These are phyloP conservation scores for Hypolimnas misippus DNA, from an alignment of 2,888 invertebrate species.

Conservation along the genomic window DNA sequence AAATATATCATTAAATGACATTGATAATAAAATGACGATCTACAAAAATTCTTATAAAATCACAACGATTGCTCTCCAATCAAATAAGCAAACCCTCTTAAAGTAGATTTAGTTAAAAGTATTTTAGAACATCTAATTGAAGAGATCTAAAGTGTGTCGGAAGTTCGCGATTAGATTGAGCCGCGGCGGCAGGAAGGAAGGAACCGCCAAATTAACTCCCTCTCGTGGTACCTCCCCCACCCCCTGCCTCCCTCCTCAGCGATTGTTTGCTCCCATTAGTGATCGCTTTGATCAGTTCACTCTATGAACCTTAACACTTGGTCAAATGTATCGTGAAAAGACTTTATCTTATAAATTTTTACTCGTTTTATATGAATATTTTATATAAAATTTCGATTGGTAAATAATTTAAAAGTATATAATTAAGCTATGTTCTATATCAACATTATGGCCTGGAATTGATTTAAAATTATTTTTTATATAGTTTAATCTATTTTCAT, in stretches of 20 bases:
- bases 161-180: constrained; percentile 55
- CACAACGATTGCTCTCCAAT: neutral
- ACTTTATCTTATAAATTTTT: no score
- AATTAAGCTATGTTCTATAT: no score
- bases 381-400: no score
- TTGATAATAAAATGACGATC: neutral
- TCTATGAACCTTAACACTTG: constrained; percentile 35
- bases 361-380: no score
- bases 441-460: no score
- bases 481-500: no score
- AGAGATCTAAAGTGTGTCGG: constrained; percentile 44
- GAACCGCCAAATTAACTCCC: constrained; percentile 76
- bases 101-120: neutral
- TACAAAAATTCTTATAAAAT: neutral
- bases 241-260: constrained; percentile 66
- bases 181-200: constrained; percentile 66
- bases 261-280: constrained; percentile 75
- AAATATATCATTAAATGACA: neutral
- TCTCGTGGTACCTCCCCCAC: constrained; percentile 56
- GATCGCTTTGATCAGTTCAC: constrained; percentile 49
- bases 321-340: constrained; percentile 19
- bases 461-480: no score
- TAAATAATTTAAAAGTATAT: no score
- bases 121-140: constrained; percentile 34
- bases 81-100: neutral